Evolutionary conservation across 1,140 invertebrate genomes (phyloP).

Genomic region (Aporrectodea caliginosa): DNA sequence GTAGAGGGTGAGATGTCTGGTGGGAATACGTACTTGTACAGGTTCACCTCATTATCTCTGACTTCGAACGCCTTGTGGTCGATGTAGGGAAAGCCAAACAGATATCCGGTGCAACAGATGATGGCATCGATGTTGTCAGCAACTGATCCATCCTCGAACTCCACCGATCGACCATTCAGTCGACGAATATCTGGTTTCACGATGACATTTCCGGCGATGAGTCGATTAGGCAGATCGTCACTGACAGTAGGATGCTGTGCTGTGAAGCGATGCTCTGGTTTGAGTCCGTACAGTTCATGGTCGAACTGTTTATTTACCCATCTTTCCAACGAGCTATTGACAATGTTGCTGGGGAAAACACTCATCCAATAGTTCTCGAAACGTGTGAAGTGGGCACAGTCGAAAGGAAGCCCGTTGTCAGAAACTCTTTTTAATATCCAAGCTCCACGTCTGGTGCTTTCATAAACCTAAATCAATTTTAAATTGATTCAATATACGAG

Average conservation of each 20-base stretch:
- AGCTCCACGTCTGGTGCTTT: neutral
- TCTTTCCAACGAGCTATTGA: constrained; percentile 3
- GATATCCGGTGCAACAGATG: constrained; percentile 47
- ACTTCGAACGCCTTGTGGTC: constrained; percentile 44
- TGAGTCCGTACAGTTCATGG: constrained; percentile 56
- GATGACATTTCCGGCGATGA: constrained; percentile 56
- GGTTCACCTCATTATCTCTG: constrained; percentile 38
- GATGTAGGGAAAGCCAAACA: constrained; percentile 46
- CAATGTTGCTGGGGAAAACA: constrained; percentile 1
- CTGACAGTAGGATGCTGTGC: constrained; percentile 61
- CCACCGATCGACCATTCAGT: constrained; percentile 49
- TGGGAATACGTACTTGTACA: neutral
- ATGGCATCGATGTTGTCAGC: constrained; percentile 46
- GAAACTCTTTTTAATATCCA: neutral
- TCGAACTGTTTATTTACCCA: constrained; percentile 51
- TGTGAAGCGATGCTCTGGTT: constrained; percentile 55
- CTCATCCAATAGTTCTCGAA: constrained; percentile 29
- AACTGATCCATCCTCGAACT: constrained; percentile 52
- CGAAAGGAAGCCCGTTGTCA: constrained; percentile 40
- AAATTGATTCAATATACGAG: too few relatives aligned
- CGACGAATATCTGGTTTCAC: constrained; percentile 49
- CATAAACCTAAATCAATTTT: neutral
- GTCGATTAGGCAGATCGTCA: constrained; percentile 59
- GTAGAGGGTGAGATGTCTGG: neutral
- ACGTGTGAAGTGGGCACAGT: constrained; percentile 36